These are phyloP conservation scores for Dione juno DNA, from an alignment of 2,888 invertebrate species.

Conservation along the genomic window DNA sequence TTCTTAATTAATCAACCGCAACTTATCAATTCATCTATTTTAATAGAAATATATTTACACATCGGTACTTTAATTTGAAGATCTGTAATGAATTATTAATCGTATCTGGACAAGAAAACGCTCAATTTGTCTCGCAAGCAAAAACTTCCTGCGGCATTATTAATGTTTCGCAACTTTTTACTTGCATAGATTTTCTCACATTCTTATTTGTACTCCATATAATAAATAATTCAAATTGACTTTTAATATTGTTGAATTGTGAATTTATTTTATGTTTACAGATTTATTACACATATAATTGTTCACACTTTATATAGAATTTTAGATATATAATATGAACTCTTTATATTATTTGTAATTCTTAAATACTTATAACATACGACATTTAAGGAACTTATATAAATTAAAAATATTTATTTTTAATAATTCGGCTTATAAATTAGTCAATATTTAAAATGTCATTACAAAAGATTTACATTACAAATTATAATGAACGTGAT, in stretches of 20 bases:
- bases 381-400: neutral
- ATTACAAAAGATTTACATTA: slow-evolving; percentile 6
- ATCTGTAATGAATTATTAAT: neutral
- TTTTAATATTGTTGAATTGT: neutral
- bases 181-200: neutral
- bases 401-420: neutral
- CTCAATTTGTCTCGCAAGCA: slow-evolving; percentile 11
- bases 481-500: slow-evolving; percentile 23
- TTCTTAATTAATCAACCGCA: slow-evolving; percentile 13
- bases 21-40: neutral
- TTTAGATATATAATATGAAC: no score
- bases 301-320: no score
- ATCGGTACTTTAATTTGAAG: neutral
- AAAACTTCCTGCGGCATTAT: slow-evolving; percentile 8
- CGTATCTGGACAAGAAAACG: neutral
- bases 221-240: neutral
- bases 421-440: neutral
- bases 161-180: slow-evolving; percentile 23
- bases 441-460: neutral
- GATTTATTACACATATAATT: no score
- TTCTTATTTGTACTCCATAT: neutral
- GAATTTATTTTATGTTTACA: neutral
- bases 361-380: neutral
- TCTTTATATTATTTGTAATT: no score
- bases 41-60: slow-evolving; percentile 3